phyloP scores from a whole-genome alignment of 2,888 invertebrate species.

The Drosophila formosana region DNA sequence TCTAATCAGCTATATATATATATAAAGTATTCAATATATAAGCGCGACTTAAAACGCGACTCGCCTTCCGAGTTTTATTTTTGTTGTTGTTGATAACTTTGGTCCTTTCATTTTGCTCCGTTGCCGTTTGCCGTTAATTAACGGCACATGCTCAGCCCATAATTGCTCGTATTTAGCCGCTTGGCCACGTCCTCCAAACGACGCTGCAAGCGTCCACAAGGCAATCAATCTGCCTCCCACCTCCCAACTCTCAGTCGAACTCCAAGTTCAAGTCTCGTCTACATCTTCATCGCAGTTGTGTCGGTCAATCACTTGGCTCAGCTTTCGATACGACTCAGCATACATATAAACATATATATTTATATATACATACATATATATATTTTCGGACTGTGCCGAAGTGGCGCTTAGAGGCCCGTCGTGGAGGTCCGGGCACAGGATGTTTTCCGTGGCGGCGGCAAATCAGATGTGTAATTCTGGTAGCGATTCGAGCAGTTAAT shows the following conservation, averaged over 20 bases:
- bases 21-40: slow-evolving; percentile 9
- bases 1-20: slow-evolving; percentile 6
- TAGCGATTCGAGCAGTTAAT: slow-evolving; percentile 82
- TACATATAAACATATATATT: not conserved
- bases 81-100: slow-evolving; percentile 18
- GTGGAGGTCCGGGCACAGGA: slow-evolving; percentile 83
- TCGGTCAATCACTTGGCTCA: slow-evolving; percentile 42
- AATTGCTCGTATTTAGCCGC: slow-evolving; percentile 51
- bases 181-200: slow-evolving; percentile 13
- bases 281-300: slow-evolving; percentile 16
- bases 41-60: slow-evolving; percentile 12
- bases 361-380: too few relatives aligned
- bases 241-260: slow-evolving; percentile 5
- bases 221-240: slow-evolving; percentile 35
- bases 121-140: slow-evolving; percentile 34
- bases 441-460: slow-evolving; percentile 83
- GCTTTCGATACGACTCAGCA: slow-evolving; percentile 12
- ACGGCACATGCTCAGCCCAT: slow-evolving; percentile 49
- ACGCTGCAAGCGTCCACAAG: slow-evolving; percentile 10
- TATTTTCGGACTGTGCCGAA: slow-evolving; percentile 7
- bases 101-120: slow-evolving; percentile 32
- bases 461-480: slow-evolving; percentile 79
- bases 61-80: slow-evolving; percentile 17
- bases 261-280: slow-evolving; percentile 7
- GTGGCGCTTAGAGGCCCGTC: slow-evolving; percentile 70